Evolutionary conservation across 64 coral and sea anemone genomes (phyloP).

Genomic region (Montipora cactus): DNA sequence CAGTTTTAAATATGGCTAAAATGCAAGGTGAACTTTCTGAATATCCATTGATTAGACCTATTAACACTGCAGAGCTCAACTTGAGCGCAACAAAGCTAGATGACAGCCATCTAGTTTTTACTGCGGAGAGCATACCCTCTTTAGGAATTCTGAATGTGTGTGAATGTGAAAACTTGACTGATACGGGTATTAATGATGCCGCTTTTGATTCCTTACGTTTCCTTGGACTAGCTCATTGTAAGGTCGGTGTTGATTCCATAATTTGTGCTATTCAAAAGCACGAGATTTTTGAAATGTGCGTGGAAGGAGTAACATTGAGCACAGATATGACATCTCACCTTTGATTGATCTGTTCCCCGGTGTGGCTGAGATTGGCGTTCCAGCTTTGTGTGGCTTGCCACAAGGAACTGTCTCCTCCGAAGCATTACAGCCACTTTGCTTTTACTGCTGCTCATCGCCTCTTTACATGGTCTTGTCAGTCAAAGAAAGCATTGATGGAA

Average conservation of each 20-base stretch:
- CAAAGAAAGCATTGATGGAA: neutral
- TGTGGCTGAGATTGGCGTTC: neutral
- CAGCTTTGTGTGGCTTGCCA: neutral
- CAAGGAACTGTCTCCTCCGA: neutral
- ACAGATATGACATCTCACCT: neutral
- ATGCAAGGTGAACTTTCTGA: neutral
- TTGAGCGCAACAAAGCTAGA: neutral
- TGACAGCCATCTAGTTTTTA: neutral
- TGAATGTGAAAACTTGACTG: neutral
- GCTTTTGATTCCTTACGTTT: neutral
- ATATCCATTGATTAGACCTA: neutral
- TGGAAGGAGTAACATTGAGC: neutral
- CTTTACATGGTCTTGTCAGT: neutral
- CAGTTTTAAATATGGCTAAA: neutral
- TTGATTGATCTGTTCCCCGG: neutral
- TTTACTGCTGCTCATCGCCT: neutral
- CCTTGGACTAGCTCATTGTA: neutral
- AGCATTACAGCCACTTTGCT: neutral
- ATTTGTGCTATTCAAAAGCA: neutral
- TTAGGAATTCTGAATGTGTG: neutral
- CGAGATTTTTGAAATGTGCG: neutral
- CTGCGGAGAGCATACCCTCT: neutral
- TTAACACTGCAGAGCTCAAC: neutral
- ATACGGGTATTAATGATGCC: neutral
- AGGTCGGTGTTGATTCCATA: neutral